phyloP scores from a whole-genome alignment of 2,797 vertebrate genomes.

The Prunella strophiata region DNA sequence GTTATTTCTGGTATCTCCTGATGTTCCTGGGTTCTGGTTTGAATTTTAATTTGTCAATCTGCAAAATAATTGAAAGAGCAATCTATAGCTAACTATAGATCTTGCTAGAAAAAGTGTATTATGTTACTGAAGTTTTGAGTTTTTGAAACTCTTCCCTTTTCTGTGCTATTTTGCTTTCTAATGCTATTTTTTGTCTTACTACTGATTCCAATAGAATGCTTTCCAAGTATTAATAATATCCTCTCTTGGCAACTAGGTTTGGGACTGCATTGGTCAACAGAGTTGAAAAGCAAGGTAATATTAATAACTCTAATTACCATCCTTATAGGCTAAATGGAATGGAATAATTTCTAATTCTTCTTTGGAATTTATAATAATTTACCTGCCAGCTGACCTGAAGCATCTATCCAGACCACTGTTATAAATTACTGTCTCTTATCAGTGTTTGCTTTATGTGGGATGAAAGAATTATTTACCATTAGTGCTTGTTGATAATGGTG shows the following conservation, averaged over 20 bases:
- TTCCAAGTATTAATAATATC: neutral
- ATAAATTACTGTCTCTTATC: constrained; percentile 9
- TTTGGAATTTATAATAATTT: constrained; percentile 60
- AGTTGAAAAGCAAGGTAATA: constrained; percentile 14
- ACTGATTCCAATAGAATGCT: neutral
- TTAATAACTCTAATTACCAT: constrained; percentile 54
- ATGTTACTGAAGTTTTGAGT: neutral
- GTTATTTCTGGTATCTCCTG: neutral
- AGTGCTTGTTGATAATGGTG: constrained; percentile 24
- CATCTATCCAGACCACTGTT: neutral
- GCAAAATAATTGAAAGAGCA: neutral
- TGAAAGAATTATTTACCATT: constrained; percentile 32
- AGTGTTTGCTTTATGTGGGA: neutral
- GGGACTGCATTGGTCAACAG: neutral
- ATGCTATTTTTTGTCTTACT: neutral
- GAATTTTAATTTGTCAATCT: neutral
- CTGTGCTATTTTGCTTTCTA: neutral
- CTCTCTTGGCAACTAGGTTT: neutral
- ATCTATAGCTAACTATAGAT: neutral
- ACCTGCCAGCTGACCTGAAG: constrained; percentile 15
- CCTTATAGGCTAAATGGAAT: constrained; percentile 12
- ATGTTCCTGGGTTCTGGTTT: neutral
- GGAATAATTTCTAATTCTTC: constrained; percentile 22
- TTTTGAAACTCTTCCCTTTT: neutral
- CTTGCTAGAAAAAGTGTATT: neutral